Conservation (phyloP, 2,888 invertebrate species). For the Agonopterix arenella region DNA sequence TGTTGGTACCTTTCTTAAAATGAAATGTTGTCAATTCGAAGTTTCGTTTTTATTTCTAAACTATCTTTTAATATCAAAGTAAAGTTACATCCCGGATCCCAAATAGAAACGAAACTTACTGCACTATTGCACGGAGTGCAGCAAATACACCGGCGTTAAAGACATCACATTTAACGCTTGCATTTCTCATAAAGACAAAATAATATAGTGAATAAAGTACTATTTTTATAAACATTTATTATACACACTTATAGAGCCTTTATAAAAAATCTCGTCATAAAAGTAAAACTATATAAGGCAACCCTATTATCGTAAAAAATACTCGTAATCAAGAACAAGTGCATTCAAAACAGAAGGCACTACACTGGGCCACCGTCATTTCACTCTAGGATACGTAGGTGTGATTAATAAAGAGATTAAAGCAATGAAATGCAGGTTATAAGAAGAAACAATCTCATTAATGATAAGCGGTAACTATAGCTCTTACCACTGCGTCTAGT, state of each 20-base stretch:
- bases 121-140: too few species aligned
- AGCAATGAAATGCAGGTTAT: not conserved
- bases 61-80: too few species aligned
- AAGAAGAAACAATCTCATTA: not conserved
- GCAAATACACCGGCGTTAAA: not conserved
- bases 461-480: not conserved
- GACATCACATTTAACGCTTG: not conserved
- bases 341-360: conserved; percentile 15
- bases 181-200: not conserved
- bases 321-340: conserved; percentile 8
- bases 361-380: conserved; percentile 13
- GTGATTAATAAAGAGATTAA: not conserved
- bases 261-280: conserved; percentile 4
- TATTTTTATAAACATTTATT: not conserved
- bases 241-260: not conserved
- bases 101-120: too few species aligned
- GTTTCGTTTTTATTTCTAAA: too few species aligned
- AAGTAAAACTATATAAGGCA: conserved; percentile 28
- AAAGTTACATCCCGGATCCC: too few species aligned
- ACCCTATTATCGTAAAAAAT: conserved; percentile 21
- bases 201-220: not conserved
- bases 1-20: too few species aligned
- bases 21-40: too few species aligned
- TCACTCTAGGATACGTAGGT: conserved; percentile 8
- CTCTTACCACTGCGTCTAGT: too few species aligned